Conservation (phyloP, 2,797 vertebrate genomes). For the Erethizon dorsatum region DNA sequence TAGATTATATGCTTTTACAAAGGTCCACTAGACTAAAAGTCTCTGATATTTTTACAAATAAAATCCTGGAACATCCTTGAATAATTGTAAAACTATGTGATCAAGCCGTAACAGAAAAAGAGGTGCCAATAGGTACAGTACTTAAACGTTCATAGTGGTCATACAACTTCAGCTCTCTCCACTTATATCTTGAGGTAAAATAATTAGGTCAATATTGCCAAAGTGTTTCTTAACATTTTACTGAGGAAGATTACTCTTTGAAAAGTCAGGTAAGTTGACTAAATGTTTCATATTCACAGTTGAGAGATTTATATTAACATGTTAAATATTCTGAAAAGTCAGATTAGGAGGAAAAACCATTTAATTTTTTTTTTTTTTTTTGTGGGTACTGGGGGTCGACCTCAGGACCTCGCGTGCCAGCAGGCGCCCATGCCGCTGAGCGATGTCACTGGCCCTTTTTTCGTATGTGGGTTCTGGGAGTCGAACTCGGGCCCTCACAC, state of each 20-base stretch:
- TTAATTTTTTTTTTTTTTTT: no score
- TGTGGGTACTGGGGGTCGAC: no score
- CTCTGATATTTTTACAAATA: neutral
- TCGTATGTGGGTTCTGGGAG: no score
- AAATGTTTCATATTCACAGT: neutral
- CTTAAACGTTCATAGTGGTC: neutral
- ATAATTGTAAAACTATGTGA: conserved; percentile 11
- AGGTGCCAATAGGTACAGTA: neutral
- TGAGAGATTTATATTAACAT: conserved; percentile 34
- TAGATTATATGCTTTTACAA: neutral
- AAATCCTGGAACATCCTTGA: neutral
- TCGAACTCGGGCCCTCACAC: no score
- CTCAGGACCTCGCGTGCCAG: no score
- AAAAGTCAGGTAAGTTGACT: neutral
- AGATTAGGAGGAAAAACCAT: neutral
- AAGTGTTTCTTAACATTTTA: conserved; percentile 27
- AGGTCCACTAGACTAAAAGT: neutral
- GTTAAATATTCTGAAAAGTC: conserved; percentile 33
- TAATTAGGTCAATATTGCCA: neutral
- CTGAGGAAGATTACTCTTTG: conserved; percentile 40
- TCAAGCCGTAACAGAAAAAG: neutral
- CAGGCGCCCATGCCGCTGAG: no score
- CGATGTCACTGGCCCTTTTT: no score
- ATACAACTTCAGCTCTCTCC: neutral
- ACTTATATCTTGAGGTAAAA: conserved; percentile 36